Base-by-base conservation (phyloP, 2,113 vertebrate species). In the Cranoglanis bouderius region DNA sequence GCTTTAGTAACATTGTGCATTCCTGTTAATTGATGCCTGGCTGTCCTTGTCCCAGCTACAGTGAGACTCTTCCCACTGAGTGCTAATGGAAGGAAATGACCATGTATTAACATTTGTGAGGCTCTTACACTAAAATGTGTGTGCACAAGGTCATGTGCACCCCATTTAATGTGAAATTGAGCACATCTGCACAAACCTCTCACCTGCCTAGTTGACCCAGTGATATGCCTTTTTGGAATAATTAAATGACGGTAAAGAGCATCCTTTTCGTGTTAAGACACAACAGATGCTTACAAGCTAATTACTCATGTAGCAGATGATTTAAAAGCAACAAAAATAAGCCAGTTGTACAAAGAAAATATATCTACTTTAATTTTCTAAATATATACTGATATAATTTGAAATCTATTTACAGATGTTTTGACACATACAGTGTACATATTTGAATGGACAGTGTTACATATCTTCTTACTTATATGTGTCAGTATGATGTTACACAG, bases 11-110 rank as follows among this genome's bases (percentile, higher is more conserved):
- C 35, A n/a, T n/a, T 87, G 46, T 86, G 32, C 14, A 29, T 78
- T 61, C 46, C 46, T 80, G 77, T 88, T 92, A 86, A 90, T 89
- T 91, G 63, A 87, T 84, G 51, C 75, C 46, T 78, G 72, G 63
- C 72, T 89, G 59, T 89, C 90, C 80, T 61, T 81, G 18, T 40
- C 14, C 32, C 26, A 32, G 26, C 24, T 29, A 63, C 29, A 67
- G 63, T 67, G 29, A 65, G 61, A 65, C 63, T 65, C 9, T 59
- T 59, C 19, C 12, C 24, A 19, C 57, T 59, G 57, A 61, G 57
- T 8, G 59, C 59, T 26, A 67, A 1, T 29, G 61, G 29, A 38
- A 72, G 67, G 14, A 72, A 2, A 72, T 72, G 32, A 72, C 14
- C 35, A 19, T 67, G n/a, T 67, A 32, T 32, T 67, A 16, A 32